These are phyloP conservation scores for Byasa hedistus DNA, from an alignment of 2,888 invertebrate species.

Conservation along the genomic window DNA sequence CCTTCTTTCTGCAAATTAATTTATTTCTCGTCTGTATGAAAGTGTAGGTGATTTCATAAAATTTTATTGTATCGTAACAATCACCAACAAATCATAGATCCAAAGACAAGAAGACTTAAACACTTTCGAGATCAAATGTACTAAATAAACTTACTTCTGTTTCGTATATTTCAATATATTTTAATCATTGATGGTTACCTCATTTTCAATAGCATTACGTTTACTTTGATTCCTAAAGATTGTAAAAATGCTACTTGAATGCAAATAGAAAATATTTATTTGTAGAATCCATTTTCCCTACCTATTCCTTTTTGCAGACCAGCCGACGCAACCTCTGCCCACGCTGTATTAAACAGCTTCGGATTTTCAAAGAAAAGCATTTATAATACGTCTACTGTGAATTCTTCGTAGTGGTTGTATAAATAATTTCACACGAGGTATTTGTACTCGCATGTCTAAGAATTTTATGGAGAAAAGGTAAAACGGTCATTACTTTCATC, in stretches of 20 bases:
- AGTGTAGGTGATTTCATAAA: background rate
- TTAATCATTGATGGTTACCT: no score
- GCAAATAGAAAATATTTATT: conserved; percentile 2
- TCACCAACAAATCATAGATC: no score
- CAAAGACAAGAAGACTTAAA: no score
- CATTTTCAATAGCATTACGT: no score
- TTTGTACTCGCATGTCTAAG: background rate
- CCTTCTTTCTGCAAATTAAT: background rate
- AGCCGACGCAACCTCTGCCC: conserved; percentile 10
- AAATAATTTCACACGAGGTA: background rate
- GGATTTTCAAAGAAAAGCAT: conserved; percentile 20
- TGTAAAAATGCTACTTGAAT: background rate
- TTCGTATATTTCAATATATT: no score
- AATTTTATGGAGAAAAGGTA: background rate
- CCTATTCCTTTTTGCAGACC: conserved; percentile 7
- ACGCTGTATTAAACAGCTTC: conserved; percentile 10
- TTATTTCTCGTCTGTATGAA: background rate
- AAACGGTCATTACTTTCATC: background rate
- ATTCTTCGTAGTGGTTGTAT: background rate
- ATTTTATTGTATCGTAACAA: no score
- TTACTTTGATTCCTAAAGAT: background rate
- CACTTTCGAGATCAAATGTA: background rate
- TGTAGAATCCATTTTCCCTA: conserved; percentile 5
- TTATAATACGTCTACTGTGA: background rate
- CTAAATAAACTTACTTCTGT: no score